Percentiles rank a stretch among this genome's conserved stretches.
phyloP scores from a whole-genome alignment of 2,113 vertebrate genomes.

The Hoplias malabaricus region DNA sequence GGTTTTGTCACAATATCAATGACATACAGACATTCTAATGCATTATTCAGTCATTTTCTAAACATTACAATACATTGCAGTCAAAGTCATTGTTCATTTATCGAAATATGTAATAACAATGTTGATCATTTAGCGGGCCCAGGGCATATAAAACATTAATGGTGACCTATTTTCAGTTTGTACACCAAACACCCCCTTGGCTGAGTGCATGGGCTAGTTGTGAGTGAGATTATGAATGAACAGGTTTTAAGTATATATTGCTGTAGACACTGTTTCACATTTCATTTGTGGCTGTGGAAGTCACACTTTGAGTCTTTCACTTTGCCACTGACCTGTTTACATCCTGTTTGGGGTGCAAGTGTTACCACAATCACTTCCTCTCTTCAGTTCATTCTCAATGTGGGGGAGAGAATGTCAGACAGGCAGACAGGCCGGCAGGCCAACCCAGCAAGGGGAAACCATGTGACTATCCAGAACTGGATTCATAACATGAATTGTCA shows the following conservation, averaged over 20 bases:
- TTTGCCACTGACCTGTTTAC: constrained; percentile 48
- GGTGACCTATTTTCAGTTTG: background rate
- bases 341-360: constrained; percentile 42
- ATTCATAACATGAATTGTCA: background rate
- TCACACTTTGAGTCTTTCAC: constrained; percentile 20
- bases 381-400: constrained; percentile 33
- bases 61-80: no score
- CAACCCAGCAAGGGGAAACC: constrained; percentile 33
- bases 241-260: background rate
- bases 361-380: constrained; percentile 47
- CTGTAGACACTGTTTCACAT: background rate
- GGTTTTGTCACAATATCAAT: no score
- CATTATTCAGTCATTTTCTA: no score
- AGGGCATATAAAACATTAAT: no score
- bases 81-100: no score
- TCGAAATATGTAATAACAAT: no score
- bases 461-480: constrained; percentile 38
- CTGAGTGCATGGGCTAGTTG: background rate
- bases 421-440: background rate
- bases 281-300: constrained; percentile 25
- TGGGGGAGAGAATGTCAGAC: constrained; percentile 12
- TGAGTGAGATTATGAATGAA: background rate
- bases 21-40: no score
- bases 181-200: background rate
- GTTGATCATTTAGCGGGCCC: no score